Evolutionary conservation across 2,888 invertebrate species (phyloP).

Genomic region (Crepidodera aurea): DNA sequence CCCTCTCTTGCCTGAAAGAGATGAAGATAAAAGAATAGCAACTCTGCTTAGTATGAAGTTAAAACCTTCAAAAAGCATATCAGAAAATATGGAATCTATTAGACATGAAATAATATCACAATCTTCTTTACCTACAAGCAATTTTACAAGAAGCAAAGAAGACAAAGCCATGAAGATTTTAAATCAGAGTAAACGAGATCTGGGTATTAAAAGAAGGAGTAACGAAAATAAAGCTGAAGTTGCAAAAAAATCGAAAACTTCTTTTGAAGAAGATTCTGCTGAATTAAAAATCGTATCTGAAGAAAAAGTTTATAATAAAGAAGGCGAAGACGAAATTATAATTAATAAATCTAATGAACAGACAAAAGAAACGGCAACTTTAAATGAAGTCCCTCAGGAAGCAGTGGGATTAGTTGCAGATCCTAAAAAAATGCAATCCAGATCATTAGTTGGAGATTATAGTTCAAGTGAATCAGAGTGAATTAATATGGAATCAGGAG

Average conservation of each 20-base stretch:
- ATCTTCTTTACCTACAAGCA: constrained; percentile 55
- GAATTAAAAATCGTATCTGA: too few relatives aligned
- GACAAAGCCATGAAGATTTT: constrained; percentile 55
- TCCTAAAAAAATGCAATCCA: too few relatives aligned
- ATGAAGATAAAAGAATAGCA: constrained; percentile 83
- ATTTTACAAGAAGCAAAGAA: constrained; percentile 55
- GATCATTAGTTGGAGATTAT: constrained; percentile 55
- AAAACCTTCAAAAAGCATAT: constrained; percentile 68
- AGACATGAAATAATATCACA: constrained; percentile 55
- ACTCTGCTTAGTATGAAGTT: constrained; percentile 75
- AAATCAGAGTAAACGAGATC: constrained; percentile 41
- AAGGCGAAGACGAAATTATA: too few relatives aligned
- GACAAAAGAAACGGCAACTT: too few relatives aligned
- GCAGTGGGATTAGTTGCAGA: too few relatives aligned
- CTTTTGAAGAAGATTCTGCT: too few relatives aligned
- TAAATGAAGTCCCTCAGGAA: too few relatives aligned
- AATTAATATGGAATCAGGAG: constrained; percentile 1
- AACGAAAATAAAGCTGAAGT: background rate
- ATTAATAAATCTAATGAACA: too few relatives aligned
- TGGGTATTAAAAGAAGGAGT: constrained; percentile 46
- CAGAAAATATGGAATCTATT: constrained; percentile 62
- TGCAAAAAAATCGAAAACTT: too few relatives aligned
- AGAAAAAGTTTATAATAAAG: too few relatives aligned
- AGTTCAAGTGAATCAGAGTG: constrained; percentile 52
- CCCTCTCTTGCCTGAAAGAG: constrained; percentile 77